Evolutionary conservation across 2,113 vertebrate species (phyloP).

Genomic region (Mixornis gularis): DNA sequence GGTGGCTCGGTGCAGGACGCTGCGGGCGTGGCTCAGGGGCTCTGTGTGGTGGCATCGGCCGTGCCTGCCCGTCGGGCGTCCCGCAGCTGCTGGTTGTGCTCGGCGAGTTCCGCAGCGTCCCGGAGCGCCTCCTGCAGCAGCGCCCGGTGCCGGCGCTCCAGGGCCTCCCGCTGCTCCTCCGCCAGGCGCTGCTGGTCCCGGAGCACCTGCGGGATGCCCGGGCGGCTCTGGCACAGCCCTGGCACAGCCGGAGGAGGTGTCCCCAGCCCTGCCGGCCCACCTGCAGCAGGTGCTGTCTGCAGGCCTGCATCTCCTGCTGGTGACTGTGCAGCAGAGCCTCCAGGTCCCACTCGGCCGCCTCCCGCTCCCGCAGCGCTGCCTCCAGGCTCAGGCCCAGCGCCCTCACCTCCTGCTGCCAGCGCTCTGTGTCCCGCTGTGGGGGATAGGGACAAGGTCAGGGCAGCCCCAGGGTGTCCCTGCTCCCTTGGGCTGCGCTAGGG

Average conservation of each 20-base stretch:
- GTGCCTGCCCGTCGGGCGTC: slow-evolving; percentile 36
- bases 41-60: slow-evolving; percentile 10
- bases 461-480: not conserved
- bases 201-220: slow-evolving; percentile 69
- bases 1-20: not conserved
- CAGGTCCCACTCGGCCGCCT: slow-evolving; percentile 70
- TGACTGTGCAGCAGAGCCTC: slow-evolving; percentile 63
- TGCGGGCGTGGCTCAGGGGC: not conserved
- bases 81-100: slow-evolving; percentile 74
- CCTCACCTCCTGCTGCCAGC: slow-evolving; percentile 66
- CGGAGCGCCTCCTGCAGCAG: slow-evolving; percentile 75
- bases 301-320: slow-evolving; percentile 57
- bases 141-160: slow-evolving; percentile 64
- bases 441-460: not conserved
- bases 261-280: slow-evolving; percentile 55
- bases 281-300: slow-evolving; percentile 76
- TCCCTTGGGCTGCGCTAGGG: not conserved
- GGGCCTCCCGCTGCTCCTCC: slow-evolving; percentile 69
- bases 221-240: not conserved
- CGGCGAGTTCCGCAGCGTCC: slow-evolving; percentile 70
- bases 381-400: slow-evolving; percentile 75
- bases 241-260: fast-evolving
- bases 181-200: slow-evolving; percentile 71
- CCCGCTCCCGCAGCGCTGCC: slow-evolving; percentile 69
- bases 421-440: slow-evolving; percentile 34